These are phyloP conservation scores for Holcopasites calliopsidis DNA, from an alignment of 1,140 invertebrate genomes.

Conservation along the genomic window DNA sequence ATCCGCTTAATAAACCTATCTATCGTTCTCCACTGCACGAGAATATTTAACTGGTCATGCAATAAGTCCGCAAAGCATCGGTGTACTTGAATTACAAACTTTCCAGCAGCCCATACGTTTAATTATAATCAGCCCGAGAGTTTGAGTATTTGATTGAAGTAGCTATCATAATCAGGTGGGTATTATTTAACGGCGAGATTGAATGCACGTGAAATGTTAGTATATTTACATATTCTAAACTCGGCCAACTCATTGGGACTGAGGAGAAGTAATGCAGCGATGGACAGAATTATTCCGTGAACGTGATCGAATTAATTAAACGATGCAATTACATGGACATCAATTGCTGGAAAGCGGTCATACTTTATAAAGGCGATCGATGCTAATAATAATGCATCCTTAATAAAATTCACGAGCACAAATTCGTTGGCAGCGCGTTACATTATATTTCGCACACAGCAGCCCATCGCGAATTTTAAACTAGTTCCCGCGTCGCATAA, in stretches of 20 bases:
- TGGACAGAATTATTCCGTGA: background rate
- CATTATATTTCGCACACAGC: background rate
- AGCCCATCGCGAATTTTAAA: constrained; percentile 19
- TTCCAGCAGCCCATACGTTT: background rate
- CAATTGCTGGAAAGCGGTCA: background rate
- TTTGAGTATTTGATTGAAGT: no score
- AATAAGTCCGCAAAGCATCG: constrained; percentile 18
- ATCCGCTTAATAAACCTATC: constrained; percentile 51
- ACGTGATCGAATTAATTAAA: background rate
- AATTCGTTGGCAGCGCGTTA: background rate
- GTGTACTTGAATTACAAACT: background rate
- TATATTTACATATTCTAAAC: no score
- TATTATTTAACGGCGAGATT: background rate
- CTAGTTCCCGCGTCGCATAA: background rate
- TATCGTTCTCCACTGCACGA: constrained; percentile 3
- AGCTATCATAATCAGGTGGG: no score
- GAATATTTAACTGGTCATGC: constrained; percentile 41
- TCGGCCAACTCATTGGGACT: no score
- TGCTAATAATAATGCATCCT: background rate
- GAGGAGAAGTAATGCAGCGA: background rate
- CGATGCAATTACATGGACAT: background rate
- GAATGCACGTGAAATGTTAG: background rate
- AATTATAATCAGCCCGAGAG: background rate
- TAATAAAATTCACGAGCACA: background rate
- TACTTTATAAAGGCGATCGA: background rate